Percentiles rank a stretch among this genome's conserved stretches.
These are phyloP conservation scores for Diachasma alloeum DNA, from an alignment of 1,140 invertebrate genomes.

Conservation along the genomic window DNA sequence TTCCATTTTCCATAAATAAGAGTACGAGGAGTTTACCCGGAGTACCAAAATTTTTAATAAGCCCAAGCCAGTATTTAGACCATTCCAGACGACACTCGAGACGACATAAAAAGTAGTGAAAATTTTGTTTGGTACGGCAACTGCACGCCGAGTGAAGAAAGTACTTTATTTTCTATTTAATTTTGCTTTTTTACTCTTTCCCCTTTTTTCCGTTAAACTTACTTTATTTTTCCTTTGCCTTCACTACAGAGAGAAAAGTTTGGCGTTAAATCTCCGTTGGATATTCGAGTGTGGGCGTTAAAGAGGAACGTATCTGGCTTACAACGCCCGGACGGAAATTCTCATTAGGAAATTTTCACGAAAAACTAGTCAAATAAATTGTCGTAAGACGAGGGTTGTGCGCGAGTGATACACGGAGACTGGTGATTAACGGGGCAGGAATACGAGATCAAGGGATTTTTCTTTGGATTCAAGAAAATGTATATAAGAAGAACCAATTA, in stretches of 20 bases:
- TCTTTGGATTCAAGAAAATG: not conserved
- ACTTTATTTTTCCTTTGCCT: not conserved
- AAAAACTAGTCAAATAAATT: not conserved
- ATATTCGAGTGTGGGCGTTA: slow-evolving; percentile 2
- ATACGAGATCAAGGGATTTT: not conserved
- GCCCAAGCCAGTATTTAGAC: not conserved
- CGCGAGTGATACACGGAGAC: not conserved
- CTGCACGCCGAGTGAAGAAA: not conserved
- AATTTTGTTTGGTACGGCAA: not conserved
- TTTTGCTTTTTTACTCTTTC: not conserved
- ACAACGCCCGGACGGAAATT: not conserved
- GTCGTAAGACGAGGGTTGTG: not conserved
- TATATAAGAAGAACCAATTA: not conserved
- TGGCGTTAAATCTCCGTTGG: slow-evolving; percentile 1
- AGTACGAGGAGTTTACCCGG: not conserved
- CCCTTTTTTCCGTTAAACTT: not conserved
- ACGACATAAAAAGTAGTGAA: slow-evolving; percentile 8
- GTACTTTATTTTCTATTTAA: not conserved
- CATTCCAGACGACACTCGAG: slow-evolving; percentile 7
- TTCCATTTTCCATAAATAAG: not conserved
- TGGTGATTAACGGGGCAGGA: not conserved
- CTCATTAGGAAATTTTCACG: slow-evolving; percentile 7
- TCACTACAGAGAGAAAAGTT: not conserved
- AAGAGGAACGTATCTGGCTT: not conserved
- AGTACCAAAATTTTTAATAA: slow-evolving; percentile 12